Base-by-base conservation (phyloP, 2,888 invertebrate species). In the Ceriagrion tenellum region DNA sequence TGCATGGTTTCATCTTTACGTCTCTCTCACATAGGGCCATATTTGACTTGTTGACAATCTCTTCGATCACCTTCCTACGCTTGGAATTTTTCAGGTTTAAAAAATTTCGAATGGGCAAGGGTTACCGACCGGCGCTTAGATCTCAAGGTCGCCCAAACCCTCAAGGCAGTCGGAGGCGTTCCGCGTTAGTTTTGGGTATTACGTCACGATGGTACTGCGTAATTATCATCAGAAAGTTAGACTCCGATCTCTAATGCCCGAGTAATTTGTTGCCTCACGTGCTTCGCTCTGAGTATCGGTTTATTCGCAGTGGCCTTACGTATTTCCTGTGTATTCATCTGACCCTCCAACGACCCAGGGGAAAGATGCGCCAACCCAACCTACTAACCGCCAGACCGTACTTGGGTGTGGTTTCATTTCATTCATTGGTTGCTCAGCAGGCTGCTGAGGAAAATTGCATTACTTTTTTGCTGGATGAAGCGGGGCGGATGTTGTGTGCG, bases 61-160 rank as follows among this genome's bases (percentile, higher is more conserved):
- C 90, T 91, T 56, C 59, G 56, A 12, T 55, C 35, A 59, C 35
- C 35, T 30, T 35, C 59, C 90, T 1, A 35, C 40, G 90, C 23
- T 20, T 59, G 16, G 90, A 91, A 59, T 63, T 47, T 69, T 93
- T 63, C 20, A 40, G 47, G 47, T 69, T 55, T 55, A 47, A 69
- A 93, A 69, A 47, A 30, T 69, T n/a, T 63, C 26, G 35, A 56
- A 55, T 47, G 69, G 69, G 23, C 74, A n/a, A 69, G 93, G 93
- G 93, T 93, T 93, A 93, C 93, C 93, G 93, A 93, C 93, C 93
- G 93, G 63, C 47, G 69, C 69, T 69, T 93, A 47, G 40, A 40
- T 69, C 69, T 93, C 93, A 93, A 93, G 93, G 93, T 69, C 93
- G 93, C 69, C 47, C 69, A 26, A 93, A 69, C 93, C 93, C 93